Evolutionary conservation across 1,140 invertebrate genomes (phyloP), one percentile per base, ranked within the genome.

Genomic region (Brachionus asplanchnoidis): DNA sequence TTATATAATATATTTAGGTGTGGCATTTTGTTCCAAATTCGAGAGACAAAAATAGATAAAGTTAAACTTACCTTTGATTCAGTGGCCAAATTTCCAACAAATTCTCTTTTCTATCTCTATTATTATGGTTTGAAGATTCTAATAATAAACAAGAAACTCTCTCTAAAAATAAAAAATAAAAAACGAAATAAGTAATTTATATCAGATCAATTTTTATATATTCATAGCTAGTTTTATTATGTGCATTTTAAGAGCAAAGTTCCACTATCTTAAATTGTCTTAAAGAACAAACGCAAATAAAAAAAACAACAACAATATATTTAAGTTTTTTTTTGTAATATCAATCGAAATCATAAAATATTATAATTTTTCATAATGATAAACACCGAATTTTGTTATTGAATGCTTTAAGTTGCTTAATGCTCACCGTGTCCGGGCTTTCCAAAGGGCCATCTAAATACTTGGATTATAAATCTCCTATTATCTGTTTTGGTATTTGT

Each of bases 331-430:
- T 40, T 42, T 40, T 42, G 36, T 42, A 73, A 73, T 73, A 73
- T 73, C 68, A 73, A 40, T 73, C 17, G 12, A 36, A 73, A 73
- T 17, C 68, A 73, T 73, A 73, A 73, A 73, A 73, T 73, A 73
- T 73, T 73, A 73, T 73, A 73, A 73, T 73, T 73, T 73, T 73
- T 36, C 28, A 73, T 73, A 73, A 73, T 73, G 36, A 73, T 44
- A 42, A 42, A 8, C 68, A 73, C 14, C 3, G 17, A 73, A 36
- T 36, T 36, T 3, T 3, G 1, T 42, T 73, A n/a, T 7, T 42
- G 32, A 20, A 73, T 3, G 42, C 17, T 42, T 42, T n/a, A 73
- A 44, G 40, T n/a, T 60, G 53, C 17, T 60, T 7, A 60, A 60
- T 7, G 53, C 53, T 60, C 53, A 17, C 17, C n/a, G n/a, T 26